Conservation (phyloP, 2,888 invertebrate genomes). For the Ophioninae sp. region DNA sequence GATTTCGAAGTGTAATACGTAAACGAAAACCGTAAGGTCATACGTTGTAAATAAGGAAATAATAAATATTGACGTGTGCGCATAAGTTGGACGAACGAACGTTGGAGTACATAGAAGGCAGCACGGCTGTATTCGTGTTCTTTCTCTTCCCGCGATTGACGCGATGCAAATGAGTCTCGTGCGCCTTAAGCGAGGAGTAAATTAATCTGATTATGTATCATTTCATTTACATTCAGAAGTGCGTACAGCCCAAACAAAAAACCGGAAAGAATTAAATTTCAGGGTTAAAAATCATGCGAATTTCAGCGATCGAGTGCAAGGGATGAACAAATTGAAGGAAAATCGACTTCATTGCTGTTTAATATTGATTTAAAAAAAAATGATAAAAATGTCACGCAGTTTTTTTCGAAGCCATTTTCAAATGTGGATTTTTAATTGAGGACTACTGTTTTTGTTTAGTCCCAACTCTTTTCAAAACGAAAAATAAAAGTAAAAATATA, state of each 20-base stretch:
- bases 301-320: no score
- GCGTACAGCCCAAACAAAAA: neutral
- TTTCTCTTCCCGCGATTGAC: neutral
- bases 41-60: neutral
- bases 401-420: neutral
- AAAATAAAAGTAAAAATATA: conserved; percentile 6
- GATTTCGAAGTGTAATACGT: neutral
- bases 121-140: conserved; percentile 4
- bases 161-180: conserved; percentile 4
- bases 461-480: neutral
- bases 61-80: conserved; percentile 30
- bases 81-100: conserved; percentile 14
- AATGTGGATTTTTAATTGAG: neutral
- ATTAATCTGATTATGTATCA: neutral
- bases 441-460: neutral
- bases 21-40: neutral
- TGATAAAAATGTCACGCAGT: neutral
- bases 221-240: neutral
- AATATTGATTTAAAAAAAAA: neutral
- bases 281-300: neutral
- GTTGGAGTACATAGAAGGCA: neutral
- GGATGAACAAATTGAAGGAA: no score
- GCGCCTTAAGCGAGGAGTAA: neutral
- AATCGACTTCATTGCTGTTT: no score
- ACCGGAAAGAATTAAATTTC: neutral